These are phyloP conservation scores for Tarsius wallacei DNA, from an alignment of 2,797 vertebrate genomes.

Conservation along the genomic window DNA sequence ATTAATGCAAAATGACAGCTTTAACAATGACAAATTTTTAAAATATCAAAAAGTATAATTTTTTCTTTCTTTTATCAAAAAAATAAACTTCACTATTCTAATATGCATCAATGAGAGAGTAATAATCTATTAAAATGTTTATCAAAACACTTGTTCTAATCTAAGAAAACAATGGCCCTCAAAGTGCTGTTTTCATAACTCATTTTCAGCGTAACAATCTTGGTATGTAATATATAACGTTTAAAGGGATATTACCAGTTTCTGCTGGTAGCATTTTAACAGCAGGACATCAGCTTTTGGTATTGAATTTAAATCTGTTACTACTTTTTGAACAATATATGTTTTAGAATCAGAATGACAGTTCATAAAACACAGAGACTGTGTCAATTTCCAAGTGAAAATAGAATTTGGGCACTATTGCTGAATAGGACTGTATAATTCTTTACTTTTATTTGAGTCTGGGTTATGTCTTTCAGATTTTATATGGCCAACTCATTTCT, in stretches of 20 bases:
- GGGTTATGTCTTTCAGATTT: not conserved
- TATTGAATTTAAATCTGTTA: not conserved
- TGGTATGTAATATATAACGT: not conserved
- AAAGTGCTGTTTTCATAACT: not conserved
- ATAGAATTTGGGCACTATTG: not conserved
- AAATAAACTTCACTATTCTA: not conserved
- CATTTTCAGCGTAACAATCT: not conserved
- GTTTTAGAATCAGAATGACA: not conserved
- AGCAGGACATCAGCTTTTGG: too few species aligned
- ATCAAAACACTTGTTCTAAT: not conserved
- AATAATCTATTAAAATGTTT: constrained; percentile 18
- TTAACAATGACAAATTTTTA: too few species aligned
- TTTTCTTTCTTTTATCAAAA: not conserved
- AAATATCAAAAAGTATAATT: not conserved
- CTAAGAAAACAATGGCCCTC: not conserved
- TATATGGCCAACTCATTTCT: not conserved
- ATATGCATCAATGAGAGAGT: too few species aligned
- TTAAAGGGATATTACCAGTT: not conserved
- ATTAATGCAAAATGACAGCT: not conserved
- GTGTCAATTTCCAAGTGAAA: constrained; percentile 50
- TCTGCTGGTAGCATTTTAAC: not conserved
- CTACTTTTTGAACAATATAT: not conserved
- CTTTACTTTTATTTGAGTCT: constrained; percentile 10
- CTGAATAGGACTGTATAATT: not conserved
- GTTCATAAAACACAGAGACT: not conserved